Conservation (phyloP, 1,140 invertebrate genomes). For the Bombus soroeensis region DNA sequence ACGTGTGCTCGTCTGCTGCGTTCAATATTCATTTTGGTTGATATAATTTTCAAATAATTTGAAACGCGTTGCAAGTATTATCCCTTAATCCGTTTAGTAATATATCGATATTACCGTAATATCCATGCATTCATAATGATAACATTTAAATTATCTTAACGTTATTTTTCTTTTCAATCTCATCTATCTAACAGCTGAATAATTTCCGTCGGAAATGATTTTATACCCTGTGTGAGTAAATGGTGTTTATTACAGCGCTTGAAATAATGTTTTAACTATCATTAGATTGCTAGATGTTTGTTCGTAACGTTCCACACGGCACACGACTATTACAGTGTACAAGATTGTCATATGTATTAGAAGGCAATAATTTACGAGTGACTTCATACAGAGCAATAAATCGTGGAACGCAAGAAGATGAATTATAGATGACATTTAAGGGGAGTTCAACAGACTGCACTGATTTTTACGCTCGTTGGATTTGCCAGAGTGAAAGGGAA, state of each 20-base stretch:
- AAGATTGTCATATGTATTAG: neutral
- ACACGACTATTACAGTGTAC: neutral
- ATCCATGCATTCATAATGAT: constrained; percentile 4
- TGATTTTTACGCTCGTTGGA: constrained; percentile 12
- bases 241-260: neutral
- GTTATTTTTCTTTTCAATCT: neutral
- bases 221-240: neutral
- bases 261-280: neutral
- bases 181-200: neutral
- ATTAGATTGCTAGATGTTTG: neutral
- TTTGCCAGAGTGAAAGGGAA: neutral
- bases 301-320: neutral
- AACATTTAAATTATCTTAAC: constrained; percentile 22
- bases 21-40: constrained; percentile 24
- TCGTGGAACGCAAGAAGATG: neutral
- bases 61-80: constrained; percentile 13
- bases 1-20: too few relatives aligned
- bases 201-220: neutral
- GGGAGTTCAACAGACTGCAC: too few relatives aligned
- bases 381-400: neutral
- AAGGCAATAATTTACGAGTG: neutral
- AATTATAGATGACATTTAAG: constrained; percentile 7
- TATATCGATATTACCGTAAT: constrained; percentile 20
- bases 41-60: constrained; percentile 46
- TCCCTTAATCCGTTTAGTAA: constrained; percentile 20